Evolutionary conservation across 2,888 invertebrate genomes (phyloP).

Genomic region (Drymonia ruficornis): DNA sequence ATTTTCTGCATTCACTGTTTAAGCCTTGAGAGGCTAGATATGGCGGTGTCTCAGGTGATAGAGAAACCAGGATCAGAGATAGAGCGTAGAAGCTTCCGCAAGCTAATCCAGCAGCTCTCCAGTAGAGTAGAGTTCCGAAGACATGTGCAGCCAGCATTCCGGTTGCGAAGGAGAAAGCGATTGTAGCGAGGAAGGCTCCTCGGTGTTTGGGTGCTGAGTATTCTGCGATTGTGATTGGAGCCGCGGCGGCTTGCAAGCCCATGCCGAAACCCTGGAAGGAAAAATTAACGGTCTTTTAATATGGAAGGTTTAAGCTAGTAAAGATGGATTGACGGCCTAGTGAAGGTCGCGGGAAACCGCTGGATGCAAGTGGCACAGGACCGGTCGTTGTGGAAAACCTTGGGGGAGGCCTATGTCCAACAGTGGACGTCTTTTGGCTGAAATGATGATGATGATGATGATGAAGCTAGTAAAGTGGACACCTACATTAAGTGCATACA

Average conservation of each 20-base stretch:
- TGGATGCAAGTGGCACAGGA: too few species aligned
- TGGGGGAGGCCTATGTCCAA: too few species aligned
- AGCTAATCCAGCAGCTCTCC: constrained; percentile 84
- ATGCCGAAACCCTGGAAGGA: constrained; percentile 76
- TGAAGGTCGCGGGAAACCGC: too few species aligned
- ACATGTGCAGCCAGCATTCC: constrained; percentile 87
- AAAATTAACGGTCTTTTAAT: neutral
- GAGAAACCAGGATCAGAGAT: constrained; percentile 77
- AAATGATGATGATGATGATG: too few species aligned
- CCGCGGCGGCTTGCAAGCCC: constrained; percentile 81
- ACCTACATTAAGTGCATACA: too few species aligned
- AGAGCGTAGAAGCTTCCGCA: constrained; percentile 78
- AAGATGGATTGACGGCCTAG: too few species aligned
- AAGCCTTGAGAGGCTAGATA: constrained; percentile 86
- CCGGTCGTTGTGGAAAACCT: too few species aligned
- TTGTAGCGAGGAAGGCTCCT: constrained; percentile 86
- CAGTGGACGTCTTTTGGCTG: too few species aligned
- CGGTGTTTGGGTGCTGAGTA: constrained; percentile 85
- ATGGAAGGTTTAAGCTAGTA: neutral
- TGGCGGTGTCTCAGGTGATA: constrained; percentile 87
- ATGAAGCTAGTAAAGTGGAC: too few species aligned
- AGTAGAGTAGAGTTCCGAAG: constrained; percentile 86
- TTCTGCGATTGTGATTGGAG: constrained; percentile 77
- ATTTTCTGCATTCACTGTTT: constrained; percentile 80
- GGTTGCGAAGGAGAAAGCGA: constrained; percentile 86